phyloP scores from a whole-genome alignment of 2,888 invertebrate genomes.

The Lochmaea crataegi region DNA sequence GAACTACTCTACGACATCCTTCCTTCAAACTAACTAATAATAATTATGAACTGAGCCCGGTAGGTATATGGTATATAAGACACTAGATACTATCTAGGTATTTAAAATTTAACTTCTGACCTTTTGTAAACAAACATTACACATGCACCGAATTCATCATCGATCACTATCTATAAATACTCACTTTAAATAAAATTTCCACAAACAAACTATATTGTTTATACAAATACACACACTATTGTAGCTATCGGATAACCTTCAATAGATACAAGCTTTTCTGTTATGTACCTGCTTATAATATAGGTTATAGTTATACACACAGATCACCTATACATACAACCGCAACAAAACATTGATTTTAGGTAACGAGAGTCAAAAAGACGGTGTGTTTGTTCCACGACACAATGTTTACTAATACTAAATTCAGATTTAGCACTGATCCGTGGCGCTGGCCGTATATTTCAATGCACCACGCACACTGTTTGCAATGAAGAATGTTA shows the following conservation, averaged over 20 bases:
- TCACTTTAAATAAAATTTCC: background rate
- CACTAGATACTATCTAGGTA: too few relatives aligned
- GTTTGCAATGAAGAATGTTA: background rate
- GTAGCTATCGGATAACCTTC: background rate
- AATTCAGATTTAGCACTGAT: background rate
- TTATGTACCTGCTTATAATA: background rate
- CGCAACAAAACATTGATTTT: conserved; percentile 2
- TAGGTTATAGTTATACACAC: too few relatives aligned
- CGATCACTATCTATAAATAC: background rate
- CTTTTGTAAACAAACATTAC: too few relatives aligned
- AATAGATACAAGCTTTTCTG: background rate
- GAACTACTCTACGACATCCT: too few relatives aligned
- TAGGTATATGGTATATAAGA: too few relatives aligned
- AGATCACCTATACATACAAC: background rate
- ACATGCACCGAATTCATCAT: too few relatives aligned
- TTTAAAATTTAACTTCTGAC: too few relatives aligned
- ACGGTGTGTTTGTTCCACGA: background rate
- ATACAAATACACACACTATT: background rate
- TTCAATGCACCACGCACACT: background rate
- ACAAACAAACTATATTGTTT: background rate
- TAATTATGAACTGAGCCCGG: too few relatives aligned
- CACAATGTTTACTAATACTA: too few relatives aligned
- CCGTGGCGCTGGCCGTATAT: too few relatives aligned
- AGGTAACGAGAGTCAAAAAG: background rate
- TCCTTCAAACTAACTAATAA: too few relatives aligned